These are phyloP conservation scores for Podarcis lilfordi DNA, from an alignment of 2,797 vertebrate species.

Conservation along the genomic window DNA sequence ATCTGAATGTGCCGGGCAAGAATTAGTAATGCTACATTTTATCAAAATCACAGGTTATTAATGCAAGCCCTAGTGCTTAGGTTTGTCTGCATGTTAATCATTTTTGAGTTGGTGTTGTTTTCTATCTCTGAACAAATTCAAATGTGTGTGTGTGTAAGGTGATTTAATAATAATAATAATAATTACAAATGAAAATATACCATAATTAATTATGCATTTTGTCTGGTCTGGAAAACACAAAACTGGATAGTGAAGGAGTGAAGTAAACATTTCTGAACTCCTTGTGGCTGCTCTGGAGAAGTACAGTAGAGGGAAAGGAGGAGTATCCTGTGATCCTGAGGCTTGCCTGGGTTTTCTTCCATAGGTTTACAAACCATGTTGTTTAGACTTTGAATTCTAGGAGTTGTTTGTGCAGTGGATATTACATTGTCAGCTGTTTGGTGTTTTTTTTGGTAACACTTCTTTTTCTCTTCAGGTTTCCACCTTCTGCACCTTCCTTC, in stretches of 20 bases:
- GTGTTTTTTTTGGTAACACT: background rate
- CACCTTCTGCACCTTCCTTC: conserved; percentile 73
- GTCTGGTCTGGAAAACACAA: background rate
- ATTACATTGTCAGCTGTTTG: background rate
- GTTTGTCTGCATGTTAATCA: background rate
- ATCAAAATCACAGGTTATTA: background rate
- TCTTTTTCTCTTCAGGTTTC: conserved; percentile 77
- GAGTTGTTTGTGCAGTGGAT: background rate
- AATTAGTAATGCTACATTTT: conserved; percentile 3
- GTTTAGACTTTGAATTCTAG: background rate
- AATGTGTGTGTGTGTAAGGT: background rate
- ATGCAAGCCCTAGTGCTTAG: background rate
- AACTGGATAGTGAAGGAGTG: background rate
- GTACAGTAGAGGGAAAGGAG: background rate
- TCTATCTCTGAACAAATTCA: background rate
- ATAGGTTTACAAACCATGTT: background rate
- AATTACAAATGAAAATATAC: too few relatives aligned
- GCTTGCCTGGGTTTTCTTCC: background rate
- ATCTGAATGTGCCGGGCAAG: conserved; percentile 1
- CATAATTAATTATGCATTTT: too few relatives aligned
- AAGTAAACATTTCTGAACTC: background rate
- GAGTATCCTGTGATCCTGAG: background rate
- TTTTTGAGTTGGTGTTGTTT: background rate
- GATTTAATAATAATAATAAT: too few relatives aligned
- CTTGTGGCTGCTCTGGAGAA: background rate